phyloP scores from a whole-genome alignment of 1,140 invertebrate species.

The Drosophila eugracilis region DNA sequence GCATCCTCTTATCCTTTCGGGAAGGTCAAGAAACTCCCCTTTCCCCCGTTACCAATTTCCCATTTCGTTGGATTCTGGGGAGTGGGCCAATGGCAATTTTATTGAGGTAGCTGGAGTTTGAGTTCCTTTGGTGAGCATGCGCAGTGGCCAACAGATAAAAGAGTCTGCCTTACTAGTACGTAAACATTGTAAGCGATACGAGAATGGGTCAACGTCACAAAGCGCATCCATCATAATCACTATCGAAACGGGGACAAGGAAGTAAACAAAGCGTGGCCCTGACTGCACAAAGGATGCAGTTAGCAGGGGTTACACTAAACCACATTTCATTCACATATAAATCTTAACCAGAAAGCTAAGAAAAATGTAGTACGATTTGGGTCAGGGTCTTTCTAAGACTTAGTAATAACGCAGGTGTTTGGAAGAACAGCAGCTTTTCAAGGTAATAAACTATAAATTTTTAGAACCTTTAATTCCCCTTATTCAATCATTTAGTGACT shows the following conservation, averaged over 20 bases:
- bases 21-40: conserved; percentile 69
- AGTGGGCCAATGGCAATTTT: conserved; percentile 61
- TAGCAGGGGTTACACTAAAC: neutral
- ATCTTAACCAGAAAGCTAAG: too few relatives aligned
- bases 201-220: conserved; percentile 53
- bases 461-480: too few relatives aligned
- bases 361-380: too few relatives aligned
- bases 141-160: too few relatives aligned
- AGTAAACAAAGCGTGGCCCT: conserved; percentile 29
- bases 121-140: conserved; percentile 67
- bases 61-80: neutral
- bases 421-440: too few relatives aligned
- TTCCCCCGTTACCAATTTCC: too few relatives aligned
- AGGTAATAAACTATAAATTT: too few relatives aligned
- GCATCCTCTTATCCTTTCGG: conserved; percentile 2
- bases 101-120: conserved; percentile 72
- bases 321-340: neutral
- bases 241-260: conserved; percentile 19
- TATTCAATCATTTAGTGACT: too few relatives aligned
- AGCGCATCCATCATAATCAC: conserved; percentile 24
- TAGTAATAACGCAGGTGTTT: too few relatives aligned
- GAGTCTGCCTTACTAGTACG: conserved; percentile 9
- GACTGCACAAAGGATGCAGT: neutral
- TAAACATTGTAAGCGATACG: conserved; percentile 41
- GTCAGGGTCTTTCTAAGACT: too few relatives aligned